These are phyloP conservation scores for Fulica atra DNA, from an alignment of 2,113 vertebrate species.

Conservation along the genomic window DNA sequence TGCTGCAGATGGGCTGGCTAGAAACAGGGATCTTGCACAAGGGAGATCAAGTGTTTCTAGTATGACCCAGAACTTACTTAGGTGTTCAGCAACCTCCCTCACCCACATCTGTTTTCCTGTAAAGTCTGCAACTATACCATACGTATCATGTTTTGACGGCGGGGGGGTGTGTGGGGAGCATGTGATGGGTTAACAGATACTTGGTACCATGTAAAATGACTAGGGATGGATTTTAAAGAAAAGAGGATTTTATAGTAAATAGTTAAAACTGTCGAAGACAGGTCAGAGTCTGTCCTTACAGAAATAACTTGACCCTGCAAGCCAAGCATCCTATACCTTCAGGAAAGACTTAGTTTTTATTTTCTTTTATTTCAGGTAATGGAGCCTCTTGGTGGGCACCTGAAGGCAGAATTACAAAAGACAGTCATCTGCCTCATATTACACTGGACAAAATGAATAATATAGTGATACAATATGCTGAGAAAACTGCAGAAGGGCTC, in stretches of 20 bases:
- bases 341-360: neutral
- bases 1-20: neutral
- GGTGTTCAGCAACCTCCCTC: neutral
- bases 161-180: too few relatives aligned
- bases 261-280: neutral
- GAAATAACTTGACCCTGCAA: neutral
- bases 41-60: neutral
- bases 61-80: neutral
- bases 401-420: conserved; percentile 55
- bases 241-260: neutral
- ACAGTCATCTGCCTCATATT: neutral
- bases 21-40: accelerated
- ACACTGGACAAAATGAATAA: conserved; percentile 10
- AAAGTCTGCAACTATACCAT: neutral
- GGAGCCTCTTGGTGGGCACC: conserved; percentile 76
- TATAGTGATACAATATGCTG: conserved; percentile 57
- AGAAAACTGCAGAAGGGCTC: conserved; percentile 58
- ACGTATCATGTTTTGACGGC: too few relatives aligned
- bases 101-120: neutral
- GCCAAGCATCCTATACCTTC: neutral
- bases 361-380: conserved; percentile 63
- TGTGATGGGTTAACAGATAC: neutral
- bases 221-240: neutral
- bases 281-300: neutral
- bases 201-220: neutral